Percentiles rank a stretch among this genome's conserved stretches.
Conservation (phyloP, 2,888 invertebrate genomes). For the Anthophora plumipes region DNA sequence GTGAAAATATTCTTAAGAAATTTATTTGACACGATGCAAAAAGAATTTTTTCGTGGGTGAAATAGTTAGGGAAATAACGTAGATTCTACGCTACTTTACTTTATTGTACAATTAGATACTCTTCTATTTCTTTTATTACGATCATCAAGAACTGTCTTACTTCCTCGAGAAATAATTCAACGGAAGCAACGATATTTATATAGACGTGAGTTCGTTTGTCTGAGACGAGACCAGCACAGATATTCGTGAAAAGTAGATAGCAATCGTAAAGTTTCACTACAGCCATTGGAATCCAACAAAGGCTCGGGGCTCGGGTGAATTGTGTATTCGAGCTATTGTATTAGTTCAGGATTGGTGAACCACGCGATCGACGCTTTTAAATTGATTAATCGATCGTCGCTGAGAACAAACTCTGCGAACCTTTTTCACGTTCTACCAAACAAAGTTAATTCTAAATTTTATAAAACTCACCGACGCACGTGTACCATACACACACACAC, state of each 20-base stretch:
- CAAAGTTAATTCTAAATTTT: neutral
- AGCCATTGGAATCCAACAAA: neutral
- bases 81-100: too few species aligned
- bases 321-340: neutral
- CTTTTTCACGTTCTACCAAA: too few species aligned
- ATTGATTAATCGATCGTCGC: neutral
- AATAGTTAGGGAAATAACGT: too few species aligned
- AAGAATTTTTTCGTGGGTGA: too few species aligned
- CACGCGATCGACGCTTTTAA: neutral
- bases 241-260: neutral
- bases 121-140: too few species aligned
- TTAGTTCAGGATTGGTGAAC: neutral
- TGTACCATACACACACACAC: too few species aligned
- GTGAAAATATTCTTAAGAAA: too few species aligned
- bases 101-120: too few species aligned
- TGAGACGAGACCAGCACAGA: neutral
- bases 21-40: too few species aligned
- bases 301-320: neutral
- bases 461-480: neutral
- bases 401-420: neutral
- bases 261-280: neutral
- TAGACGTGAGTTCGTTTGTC: neutral
- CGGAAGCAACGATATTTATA: neutral
- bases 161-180: neutral
- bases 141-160: neutral